Evolutionary conservation across 2,113 vertebrate genomes (phyloP), one percentile per base, ranked within the genome.

Genomic region (Thunnus maccoyii): DNA sequence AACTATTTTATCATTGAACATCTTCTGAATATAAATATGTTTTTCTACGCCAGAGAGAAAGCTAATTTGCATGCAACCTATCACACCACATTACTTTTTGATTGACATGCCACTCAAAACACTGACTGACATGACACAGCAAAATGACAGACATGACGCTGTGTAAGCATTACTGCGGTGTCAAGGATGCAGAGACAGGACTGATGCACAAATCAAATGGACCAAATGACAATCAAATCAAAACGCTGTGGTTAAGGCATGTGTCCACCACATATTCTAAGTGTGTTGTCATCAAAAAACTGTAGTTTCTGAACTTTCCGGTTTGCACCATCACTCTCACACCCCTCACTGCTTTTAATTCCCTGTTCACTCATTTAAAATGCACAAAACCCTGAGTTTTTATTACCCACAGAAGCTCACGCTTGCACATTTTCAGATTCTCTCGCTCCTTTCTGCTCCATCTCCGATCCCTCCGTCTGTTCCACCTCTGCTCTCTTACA

Each of bases 401-500:
- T 61, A 83, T 78, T 66, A 77, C 48, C 55, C 7, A 5, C 46
- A 44, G 47, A 82, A 60, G 32, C 69, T 83, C 64, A 65, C 8
- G 4, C 48, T 30, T 20, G 44, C 44, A 74, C 64, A 54, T 75
- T 83, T n/a, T 41, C 27, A 50, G 48, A 1, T 62, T 56, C 46
- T 69, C 27, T 63, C 6, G 14, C 51, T 80, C 68, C 27, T 68
- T 79, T 74, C 9, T 50, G 74, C 75, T 78, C 74, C 27, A 51
- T 41, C 84, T 72, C 65, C 63, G 71, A 58, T 77, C 54, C 62
- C 55, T 76, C 27, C 6, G 3, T 85, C 54, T 60, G 47, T 63
- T 78, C 75, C 76, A 84, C 85, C 78, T 77, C 83, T 77, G 75
- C 85, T 86, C 76, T 58, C 76, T 82, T 78, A 85, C 80, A 70